phyloP scores from a whole-genome alignment of 2,113 vertebrate genomes.

The Nicator chloris region DNA sequence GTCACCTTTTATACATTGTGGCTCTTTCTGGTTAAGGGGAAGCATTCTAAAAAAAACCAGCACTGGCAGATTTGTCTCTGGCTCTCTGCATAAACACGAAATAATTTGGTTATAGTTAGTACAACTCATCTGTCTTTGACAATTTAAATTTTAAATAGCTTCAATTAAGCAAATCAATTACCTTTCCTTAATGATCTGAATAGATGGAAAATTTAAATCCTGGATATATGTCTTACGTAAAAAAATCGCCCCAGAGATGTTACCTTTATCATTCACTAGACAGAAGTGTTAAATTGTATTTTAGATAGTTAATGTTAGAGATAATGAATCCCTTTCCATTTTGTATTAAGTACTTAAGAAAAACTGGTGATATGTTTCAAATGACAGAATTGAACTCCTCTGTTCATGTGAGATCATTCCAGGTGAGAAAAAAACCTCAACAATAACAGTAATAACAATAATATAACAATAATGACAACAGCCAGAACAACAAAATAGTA shows the following conservation, averaged over 20 bases:
- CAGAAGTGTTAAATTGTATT: neutral
- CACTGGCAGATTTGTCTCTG: neutral
- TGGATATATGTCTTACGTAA: neutral
- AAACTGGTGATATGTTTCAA: neutral
- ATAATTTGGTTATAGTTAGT: neutral
- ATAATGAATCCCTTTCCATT: neutral
- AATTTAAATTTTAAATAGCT: neutral
- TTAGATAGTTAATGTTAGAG: neutral
- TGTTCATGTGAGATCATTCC: neutral
- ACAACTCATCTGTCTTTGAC: neutral
- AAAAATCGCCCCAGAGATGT: neutral
- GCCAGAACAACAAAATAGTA: neutral
- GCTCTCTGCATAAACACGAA: neutral
- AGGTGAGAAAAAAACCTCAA: neutral
- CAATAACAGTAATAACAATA: neutral
- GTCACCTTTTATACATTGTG: neutral
- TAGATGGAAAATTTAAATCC: neutral
- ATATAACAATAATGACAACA: neutral
- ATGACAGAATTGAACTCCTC: neutral
- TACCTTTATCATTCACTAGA: neutral
- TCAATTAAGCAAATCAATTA: neutral
- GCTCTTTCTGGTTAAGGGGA: neutral
- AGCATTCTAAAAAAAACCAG: neutral
- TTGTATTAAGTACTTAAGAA: neutral
- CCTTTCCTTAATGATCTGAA: neutral